Percentiles rank a stretch among this genome's conserved stretches.
Conservation (phyloP, 2,797 vertebrate genomes). For the Lophotriccus pileatus region DNA sequence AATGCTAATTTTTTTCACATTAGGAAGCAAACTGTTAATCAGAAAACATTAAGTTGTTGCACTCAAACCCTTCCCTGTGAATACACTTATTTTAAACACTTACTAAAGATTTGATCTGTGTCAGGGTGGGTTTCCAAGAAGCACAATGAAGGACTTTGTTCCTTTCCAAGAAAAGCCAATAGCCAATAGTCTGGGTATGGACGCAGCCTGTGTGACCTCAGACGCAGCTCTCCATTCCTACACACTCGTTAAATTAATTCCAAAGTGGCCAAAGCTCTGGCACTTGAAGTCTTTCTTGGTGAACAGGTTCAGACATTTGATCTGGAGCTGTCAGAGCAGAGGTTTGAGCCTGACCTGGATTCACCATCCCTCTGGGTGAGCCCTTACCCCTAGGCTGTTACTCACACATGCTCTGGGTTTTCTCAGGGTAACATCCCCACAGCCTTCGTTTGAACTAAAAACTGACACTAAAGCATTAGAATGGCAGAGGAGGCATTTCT, state of each 20-base stretch:
- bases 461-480: too few relatives aligned
- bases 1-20: background rate
- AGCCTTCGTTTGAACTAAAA: background rate
- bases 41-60: background rate
- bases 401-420: background rate
- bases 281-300: background rate
- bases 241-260: background rate
- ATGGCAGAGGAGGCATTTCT: background rate
- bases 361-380: background rate
- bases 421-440: background rate
- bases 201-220: rapidly evolving
- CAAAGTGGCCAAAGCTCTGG: background rate
- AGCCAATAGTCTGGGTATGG: background rate
- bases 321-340: background rate
- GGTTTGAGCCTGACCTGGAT: background rate
- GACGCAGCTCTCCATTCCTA: background rate
- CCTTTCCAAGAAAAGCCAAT: background rate
- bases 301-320: background rate
- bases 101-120: background rate
- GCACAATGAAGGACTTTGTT: background rate
- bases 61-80: background rate
- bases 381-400: rapidly evolving
- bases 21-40: background rate
- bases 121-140: background rate
- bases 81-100: background rate